These are phyloP conservation scores for Lates calcarifer DNA, from an alignment of 2,113 vertebrate genomes.

Conservation along the genomic window DNA sequence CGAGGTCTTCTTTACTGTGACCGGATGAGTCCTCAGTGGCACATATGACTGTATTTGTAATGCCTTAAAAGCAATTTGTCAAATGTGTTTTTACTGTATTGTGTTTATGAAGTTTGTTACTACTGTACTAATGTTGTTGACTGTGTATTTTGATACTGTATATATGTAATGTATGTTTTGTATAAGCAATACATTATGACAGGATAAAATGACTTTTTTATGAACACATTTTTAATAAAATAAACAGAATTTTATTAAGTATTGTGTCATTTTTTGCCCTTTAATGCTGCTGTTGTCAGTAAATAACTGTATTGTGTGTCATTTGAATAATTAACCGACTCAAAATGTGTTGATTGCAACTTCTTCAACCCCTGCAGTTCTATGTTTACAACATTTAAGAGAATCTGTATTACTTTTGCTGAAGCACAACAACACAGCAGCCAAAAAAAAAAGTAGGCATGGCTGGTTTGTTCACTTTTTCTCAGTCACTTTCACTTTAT, in stretches of 20 bases:
- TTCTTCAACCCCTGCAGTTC: neutral
- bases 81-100: conserved; percentile 35
- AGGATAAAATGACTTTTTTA: conserved; percentile 4
- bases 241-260: conserved; percentile 44
- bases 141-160: conserved; percentile 56
- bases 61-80: conserved; percentile 9
- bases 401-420: neutral
- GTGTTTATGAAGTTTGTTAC: conserved; percentile 25
- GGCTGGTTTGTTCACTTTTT: conserved; percentile 41
- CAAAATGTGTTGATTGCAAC: neutral
- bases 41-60: conserved; percentile 23
- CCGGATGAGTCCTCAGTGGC: neutral
- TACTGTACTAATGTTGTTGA: conserved; percentile 44
- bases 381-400: neutral
- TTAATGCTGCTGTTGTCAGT: neutral
- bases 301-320: neutral
- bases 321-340: neutral
- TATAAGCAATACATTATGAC: conserved; percentile 7
- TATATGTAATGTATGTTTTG: conserved; percentile 41
- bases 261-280: neutral
- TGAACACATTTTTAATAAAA: conserved; percentile 25
- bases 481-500: conserved; percentile 53
- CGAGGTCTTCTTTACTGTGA: conserved; percentile 9
- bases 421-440: neutral
- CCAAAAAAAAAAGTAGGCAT: neutral